These are phyloP conservation scores for Lamellibrachia columna DNA, from an alignment of 2,888 invertebrate species.

Conservation along the genomic window DNA sequence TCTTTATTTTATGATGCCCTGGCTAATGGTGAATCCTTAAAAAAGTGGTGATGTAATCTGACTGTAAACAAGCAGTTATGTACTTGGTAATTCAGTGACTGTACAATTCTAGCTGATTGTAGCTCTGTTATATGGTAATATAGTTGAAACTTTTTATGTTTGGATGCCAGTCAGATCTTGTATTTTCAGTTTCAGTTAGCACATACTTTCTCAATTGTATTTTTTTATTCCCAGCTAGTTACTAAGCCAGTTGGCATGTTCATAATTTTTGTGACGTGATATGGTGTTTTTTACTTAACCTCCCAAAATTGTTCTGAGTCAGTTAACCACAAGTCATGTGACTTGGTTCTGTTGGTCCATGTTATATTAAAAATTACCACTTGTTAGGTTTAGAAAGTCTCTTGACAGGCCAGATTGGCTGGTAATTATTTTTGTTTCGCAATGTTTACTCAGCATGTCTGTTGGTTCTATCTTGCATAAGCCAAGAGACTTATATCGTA, in stretches of 20 bases:
- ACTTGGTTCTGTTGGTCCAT: not conserved
- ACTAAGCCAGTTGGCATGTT: not conserved
- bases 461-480: not conserved
- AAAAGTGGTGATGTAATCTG: not conserved
- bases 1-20: not conserved
- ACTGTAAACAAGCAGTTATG: not conserved
- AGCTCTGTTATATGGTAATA: too few species aligned
- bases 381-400: not conserved
- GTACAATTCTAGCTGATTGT: not conserved
- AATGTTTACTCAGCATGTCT: not conserved
- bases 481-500: not conserved
- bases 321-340: not conserved
- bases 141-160: not conserved
- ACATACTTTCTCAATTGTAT: not conserved
- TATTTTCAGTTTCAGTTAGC: not conserved
- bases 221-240: not conserved
- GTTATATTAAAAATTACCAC: not conserved
- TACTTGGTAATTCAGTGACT: not conserved
- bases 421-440: not conserved
- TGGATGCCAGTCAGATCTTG: not conserved
- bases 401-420: not conserved
- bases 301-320: not conserved
- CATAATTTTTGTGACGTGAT: not conserved
- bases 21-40: not conserved
- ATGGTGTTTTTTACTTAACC: not conserved